A percentile compares a stretch with the other conserved stretches of the same genome.
phyloP scores from a whole-genome alignment of 2,888 invertebrate genomes.

The Anoplius nigerrimus region DNA sequence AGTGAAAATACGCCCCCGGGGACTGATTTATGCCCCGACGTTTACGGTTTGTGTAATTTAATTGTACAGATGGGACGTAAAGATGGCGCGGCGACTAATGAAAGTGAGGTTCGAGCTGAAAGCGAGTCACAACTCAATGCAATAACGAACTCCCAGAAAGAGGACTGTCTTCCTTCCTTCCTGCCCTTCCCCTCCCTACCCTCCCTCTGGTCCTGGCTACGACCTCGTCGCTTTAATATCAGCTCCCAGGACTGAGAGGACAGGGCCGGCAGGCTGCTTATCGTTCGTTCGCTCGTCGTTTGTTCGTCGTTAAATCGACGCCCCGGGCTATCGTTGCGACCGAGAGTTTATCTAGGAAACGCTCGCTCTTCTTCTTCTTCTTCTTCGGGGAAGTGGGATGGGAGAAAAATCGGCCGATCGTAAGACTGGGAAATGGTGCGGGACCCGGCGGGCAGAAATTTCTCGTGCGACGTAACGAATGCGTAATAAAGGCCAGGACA shows the following conservation, averaged over 20 bases:
- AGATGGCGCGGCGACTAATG: slow-evolving; percentile 42
- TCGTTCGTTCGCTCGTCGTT: too few species aligned
- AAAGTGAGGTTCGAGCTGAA: slow-evolving; percentile 26
- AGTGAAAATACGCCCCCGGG: slow-evolving; percentile 3
- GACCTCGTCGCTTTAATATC: too few species aligned
- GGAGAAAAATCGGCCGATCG: background rate
- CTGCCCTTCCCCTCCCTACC: too few species aligned
- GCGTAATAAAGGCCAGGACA: slow-evolving; percentile 32
- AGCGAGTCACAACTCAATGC: background rate
- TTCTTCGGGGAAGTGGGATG: background rate
- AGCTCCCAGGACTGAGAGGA: too few species aligned
- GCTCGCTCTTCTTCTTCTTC: background rate
- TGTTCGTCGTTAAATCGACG: too few species aligned
- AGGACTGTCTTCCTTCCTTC: too few species aligned
- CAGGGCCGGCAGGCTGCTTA: too few species aligned
- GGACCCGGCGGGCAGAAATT: slow-evolving; percentile 17
- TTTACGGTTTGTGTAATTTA: slow-evolving; percentile 66
- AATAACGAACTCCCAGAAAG: too few species aligned
- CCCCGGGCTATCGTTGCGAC: too few species aligned
- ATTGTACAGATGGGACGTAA: slow-evolving; percentile 63
- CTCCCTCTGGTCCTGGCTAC: too few species aligned
- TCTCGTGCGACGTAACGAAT: slow-evolving; percentile 21
- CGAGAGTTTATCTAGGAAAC: too few species aligned
- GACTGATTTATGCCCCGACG: slow-evolving; percentile 58
- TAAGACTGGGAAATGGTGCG: background rate